Base-by-base conservation (phyloP, 2,113 vertebrate genomes). In the Piprites chloris region DNA sequence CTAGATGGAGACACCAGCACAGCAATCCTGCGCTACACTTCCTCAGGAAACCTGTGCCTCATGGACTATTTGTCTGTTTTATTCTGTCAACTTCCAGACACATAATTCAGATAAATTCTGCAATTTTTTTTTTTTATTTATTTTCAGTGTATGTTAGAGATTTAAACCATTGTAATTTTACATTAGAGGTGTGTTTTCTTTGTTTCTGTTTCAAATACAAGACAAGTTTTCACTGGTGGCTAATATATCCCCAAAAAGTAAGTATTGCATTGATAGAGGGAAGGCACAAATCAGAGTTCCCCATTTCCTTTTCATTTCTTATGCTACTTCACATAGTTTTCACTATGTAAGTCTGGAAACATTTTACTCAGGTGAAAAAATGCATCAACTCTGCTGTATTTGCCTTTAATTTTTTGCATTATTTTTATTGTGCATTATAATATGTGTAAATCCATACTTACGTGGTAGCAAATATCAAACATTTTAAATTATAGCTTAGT, bases 51-150 rank as follows among this genome's bases (percentile, higher is more conserved):
- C 84, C 13, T 2, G 50, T 88, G 91, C 85, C 90, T 96, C 17
- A 0, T 46, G 96, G 80, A 65, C 42, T 46, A 50, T 93, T 91
- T 33, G 37, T 93, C 90, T 93, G 3, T 93, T 96, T 95, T 96
- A 94, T 95, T 85, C 78, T 95, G 96, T 79, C 85, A 85, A 85
- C 90, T 91, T 89, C 89, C 91, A 95, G 93, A 94, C 65, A 72
- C 59, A 18, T n/a, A 90, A 95, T 93, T 93, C 68, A 90, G 33
- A 97, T 96, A 96, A 95, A 95, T 95, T 56, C 84, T 42, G 53
- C 39, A 81, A 72, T 42, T 89, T 22, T 21, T 58, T 46, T 42
- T 61, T 39, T 69, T 80, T 26, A 42, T 92, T 13, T 67, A 75
- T 94, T 97, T 97, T 95, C 75, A 79, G 50, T 81, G 58, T 62